phyloP scores from a whole-genome alignment of 2,113 vertebrate species.

The Thermophis baileyi region DNA sequence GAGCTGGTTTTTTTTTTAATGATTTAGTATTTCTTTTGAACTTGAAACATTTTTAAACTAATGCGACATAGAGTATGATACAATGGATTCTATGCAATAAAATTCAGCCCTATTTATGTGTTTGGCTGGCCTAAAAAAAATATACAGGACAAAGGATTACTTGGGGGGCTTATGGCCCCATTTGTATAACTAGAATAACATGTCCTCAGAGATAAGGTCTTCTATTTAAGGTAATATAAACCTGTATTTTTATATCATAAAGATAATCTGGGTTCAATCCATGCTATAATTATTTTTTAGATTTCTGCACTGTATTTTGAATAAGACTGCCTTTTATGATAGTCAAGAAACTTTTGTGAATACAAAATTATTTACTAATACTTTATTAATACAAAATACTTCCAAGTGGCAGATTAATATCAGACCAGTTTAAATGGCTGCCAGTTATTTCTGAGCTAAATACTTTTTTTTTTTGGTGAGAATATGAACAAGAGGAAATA shows the following conservation, averaged over 20 bases:
- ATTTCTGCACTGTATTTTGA: background rate
- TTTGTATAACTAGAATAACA: background rate
- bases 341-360: background rate
- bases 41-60: background rate
- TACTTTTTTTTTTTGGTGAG: background rate
- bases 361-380: background rate
- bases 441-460: background rate
- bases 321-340: background rate
- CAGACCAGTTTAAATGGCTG: background rate
- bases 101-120: background rate
- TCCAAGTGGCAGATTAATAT: background rate
- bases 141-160: background rate
- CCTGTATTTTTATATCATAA: background rate
- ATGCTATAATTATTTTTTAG: background rate
- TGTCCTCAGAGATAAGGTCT: background rate
- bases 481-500: background rate
- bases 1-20: background rate
- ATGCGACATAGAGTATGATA: background rate
- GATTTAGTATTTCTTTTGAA: background rate
- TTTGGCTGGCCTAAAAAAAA: background rate
- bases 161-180: background rate
- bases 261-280: background rate
- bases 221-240: background rate
- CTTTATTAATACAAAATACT: background rate
- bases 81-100: background rate